Percentiles rank a stretch among this genome's conserved stretches.
phyloP scores from a whole-genome alignment of 2,888 invertebrate genomes.

The Heliconius hortense region DNA sequence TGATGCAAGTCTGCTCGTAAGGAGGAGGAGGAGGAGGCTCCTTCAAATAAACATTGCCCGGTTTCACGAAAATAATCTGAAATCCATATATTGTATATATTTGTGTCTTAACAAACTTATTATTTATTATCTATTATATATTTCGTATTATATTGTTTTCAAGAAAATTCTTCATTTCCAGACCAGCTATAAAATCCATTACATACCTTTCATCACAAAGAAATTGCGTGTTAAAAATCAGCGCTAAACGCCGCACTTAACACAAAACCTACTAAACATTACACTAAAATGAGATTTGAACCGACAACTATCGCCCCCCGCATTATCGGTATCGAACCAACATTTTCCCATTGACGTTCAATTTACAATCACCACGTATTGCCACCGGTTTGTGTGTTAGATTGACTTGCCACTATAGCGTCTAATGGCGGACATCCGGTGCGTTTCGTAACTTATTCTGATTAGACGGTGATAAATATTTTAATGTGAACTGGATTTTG shows the following conservation, averaged over 20 bases:
- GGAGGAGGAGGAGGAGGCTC: no score
- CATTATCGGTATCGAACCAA: neutral
- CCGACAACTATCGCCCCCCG: neutral
- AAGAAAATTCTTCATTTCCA: neutral
- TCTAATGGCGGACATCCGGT: slow-evolving; percentile 7
- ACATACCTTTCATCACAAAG: neutral
- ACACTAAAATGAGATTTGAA: neutral
- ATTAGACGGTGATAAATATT: neutral
- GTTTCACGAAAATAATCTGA: no score
- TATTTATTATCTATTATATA: no score
- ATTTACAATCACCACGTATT: slow-evolving; percentile 5
- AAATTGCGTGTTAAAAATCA: no score
- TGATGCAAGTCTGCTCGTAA: no score
- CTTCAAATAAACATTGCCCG: no score
- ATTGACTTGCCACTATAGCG: neutral
- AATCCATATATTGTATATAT: no score
- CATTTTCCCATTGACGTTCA: neutral
- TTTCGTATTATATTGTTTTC: no score
- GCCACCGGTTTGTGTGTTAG: neutral
- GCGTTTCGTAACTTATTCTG: neutral
- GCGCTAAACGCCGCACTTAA: neutral
- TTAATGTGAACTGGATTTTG: neutral
- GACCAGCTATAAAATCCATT: neutral
- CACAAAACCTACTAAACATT: neutral
- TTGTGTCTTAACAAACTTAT: no score